Percentiles rank a stretch among this genome's conserved stretches.
Evolutionary conservation across 2,113 vertebrate genomes (phyloP).

Genomic region (Myotis brandtii): DNA sequence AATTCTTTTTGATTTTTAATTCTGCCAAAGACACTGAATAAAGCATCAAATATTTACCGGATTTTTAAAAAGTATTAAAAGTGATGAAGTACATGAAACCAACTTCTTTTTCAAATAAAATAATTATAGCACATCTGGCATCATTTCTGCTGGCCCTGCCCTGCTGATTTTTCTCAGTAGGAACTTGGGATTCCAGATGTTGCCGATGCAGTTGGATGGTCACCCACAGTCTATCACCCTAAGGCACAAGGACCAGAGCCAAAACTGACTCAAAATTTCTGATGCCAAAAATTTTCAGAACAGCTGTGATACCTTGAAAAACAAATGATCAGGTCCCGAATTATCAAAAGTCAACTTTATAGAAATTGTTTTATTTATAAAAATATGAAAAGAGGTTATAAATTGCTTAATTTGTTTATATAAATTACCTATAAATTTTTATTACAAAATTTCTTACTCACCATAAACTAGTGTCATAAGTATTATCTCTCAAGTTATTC

Average conservation of each 20-base stretch:
- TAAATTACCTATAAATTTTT: neutral
- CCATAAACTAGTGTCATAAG: neutral
- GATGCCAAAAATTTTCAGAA: conserved; percentile 10
- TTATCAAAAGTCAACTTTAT: conserved; percentile 1
- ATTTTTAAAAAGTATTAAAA: conserved; percentile 47
- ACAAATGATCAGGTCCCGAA: conserved; percentile 29
- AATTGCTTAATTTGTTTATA: neutral
- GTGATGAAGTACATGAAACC: neutral
- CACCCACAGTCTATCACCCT: conserved; percentile 46
- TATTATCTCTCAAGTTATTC: neutral
- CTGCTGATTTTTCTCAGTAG: conserved; percentile 47
- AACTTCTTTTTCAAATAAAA: conserved; percentile 45
- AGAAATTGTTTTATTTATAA: neutral
- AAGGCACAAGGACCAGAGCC: conserved; percentile 36
- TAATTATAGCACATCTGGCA: conserved; percentile 67
- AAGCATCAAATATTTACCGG: neutral
- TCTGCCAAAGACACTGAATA: neutral
- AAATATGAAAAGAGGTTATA: neutral
- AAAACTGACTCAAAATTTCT: conserved; percentile 37
- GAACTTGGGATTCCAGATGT: conserved; percentile 66
- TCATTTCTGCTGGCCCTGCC: conserved; percentile 5
- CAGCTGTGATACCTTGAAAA: conserved; percentile 50
- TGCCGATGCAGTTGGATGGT: conserved; percentile 50
- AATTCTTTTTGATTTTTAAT: neutral
- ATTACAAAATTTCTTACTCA: neutral